phyloP scores from a whole-genome alignment of 2,113 vertebrate genomes.

The Aegypius monachus region DNA sequence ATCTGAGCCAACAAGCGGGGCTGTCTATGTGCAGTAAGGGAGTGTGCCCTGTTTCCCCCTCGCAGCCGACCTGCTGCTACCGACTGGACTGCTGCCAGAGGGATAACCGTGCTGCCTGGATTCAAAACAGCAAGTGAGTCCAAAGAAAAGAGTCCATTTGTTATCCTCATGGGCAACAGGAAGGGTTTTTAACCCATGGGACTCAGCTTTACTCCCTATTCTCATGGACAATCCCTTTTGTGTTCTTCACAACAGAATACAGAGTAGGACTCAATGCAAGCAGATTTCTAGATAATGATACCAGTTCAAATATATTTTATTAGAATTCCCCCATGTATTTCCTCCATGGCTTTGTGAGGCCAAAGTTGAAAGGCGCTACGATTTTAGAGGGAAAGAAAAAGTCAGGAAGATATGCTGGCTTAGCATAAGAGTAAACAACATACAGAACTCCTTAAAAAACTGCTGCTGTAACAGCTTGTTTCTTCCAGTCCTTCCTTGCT shows the following conservation, averaged over 20 bases:
- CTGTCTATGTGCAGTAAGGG: background rate
- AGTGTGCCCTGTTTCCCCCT: background rate
- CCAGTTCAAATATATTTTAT: background rate
- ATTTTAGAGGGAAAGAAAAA: background rate
- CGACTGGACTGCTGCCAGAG: background rate
- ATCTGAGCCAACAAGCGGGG: accelerated
- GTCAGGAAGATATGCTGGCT: background rate
- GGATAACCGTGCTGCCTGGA: background rate
- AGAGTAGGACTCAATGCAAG: background rate
- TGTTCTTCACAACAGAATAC: background rate
- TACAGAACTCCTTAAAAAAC: background rate
- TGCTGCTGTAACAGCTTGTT: background rate
- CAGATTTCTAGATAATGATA: background rate
- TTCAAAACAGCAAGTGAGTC: background rate
- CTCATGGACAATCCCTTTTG: background rate
- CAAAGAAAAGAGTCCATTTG: background rate
- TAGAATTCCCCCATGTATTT: background rate
- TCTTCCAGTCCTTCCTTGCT: background rate
- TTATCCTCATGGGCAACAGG: background rate
- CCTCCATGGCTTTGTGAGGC: background rate
- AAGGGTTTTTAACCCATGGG: background rate
- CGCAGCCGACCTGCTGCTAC: background rate
- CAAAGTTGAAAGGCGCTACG: background rate
- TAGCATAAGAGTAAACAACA: background rate
- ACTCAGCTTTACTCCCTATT: background rate